A percentile compares a stretch with the other conserved stretches of the same genome.
These are phyloP conservation scores for Discoglossus pictus DNA, from an alignment of 2,797 vertebrate genomes.

Conservation along the genomic window DNA sequence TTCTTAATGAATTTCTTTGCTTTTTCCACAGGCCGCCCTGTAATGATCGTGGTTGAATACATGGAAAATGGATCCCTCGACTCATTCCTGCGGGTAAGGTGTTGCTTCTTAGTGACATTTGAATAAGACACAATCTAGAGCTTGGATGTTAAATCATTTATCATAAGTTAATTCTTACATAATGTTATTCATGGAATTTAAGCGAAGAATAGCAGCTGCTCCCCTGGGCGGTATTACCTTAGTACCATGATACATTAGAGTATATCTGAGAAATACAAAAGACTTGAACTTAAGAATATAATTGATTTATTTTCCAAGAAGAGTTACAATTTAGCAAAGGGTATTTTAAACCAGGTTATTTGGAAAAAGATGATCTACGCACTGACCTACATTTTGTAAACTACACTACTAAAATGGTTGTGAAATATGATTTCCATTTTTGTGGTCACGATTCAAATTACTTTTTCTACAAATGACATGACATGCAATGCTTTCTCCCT, in stretches of 20 bases:
- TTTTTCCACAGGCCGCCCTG: conserved; percentile 86
- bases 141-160: conserved; percentile 67
- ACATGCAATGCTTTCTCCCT: too few species aligned
- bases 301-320: conserved; percentile 63
- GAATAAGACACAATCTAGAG: conserved; percentile 64
- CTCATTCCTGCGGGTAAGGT: conserved; percentile 91
- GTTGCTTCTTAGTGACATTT: conserved; percentile 66
- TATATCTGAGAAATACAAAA: conserved; percentile 45
- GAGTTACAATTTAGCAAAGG: conserved; percentile 55
- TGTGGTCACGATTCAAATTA: too few species aligned
- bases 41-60: conserved; percentile 97
- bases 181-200: conserved; percentile 67
- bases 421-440: too few species aligned
- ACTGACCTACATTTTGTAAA: too few species aligned
- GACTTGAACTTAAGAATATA: conserved; percentile 59
- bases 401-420: too few species aligned
- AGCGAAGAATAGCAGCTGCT: conserved; percentile 60
- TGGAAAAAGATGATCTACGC: conserved; percentile 56
- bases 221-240: conserved; percentile 57
- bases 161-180: conserved; percentile 69
- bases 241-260: conserved; percentile 57
- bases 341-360: conserved; percentile 52
- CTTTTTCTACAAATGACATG: too few species aligned
- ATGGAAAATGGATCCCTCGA: conserved; percentile 97
- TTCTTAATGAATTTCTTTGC: conserved; percentile 61